A percentile compares a stretch with the other conserved stretches of the same genome.
Conservation (phyloP, 2,888 invertebrate species). For the Cantharis flavilabris region DNA sequence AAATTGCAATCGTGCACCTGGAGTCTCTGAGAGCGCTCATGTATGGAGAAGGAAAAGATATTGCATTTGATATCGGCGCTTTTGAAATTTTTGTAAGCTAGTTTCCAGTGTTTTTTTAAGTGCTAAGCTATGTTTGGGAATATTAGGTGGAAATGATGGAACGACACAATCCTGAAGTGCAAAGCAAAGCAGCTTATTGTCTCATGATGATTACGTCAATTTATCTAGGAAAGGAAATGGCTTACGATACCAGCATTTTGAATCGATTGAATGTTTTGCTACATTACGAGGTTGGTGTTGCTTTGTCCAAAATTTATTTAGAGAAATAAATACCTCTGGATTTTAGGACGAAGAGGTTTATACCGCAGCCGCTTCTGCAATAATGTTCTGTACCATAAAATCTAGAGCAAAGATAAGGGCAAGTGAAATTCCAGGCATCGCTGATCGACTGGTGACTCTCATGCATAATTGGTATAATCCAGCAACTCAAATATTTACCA, state of each 20-base stretch:
- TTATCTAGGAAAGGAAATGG: slow-evolving; percentile 48
- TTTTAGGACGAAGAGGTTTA: slow-evolving; percentile 41
- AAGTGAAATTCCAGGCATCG: slow-evolving; percentile 39
- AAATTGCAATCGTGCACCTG: slow-evolving; percentile 50
- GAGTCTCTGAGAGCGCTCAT: slow-evolving; percentile 50
- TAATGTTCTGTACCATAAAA: slow-evolving; percentile 50
- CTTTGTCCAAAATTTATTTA: background rate
- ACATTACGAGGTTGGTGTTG: slow-evolving; percentile 43
- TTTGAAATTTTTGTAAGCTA: slow-evolving; percentile 47
- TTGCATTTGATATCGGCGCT: slow-evolving; percentile 49
- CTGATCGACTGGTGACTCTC: slow-evolving; percentile 40
- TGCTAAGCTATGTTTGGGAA: slow-evolving; percentile 5
- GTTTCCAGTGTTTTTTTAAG: background rate
- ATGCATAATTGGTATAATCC: slow-evolving; percentile 19
- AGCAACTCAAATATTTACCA: slow-evolving; percentile 30
- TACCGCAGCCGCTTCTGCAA: slow-evolving; percentile 45
- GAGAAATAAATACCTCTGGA: background rate
- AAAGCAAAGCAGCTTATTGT: slow-evolving; percentile 45
- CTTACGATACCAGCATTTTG: slow-evolving; percentile 48
- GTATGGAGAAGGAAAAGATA: slow-evolving; percentile 49
- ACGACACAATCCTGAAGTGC: slow-evolving; percentile 41
- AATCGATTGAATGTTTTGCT: slow-evolving; percentile 44
- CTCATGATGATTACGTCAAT: slow-evolving; percentile 48
- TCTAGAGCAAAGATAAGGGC: slow-evolving; percentile 46
- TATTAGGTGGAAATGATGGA: slow-evolving; percentile 41